These are phyloP conservation scores for Datnioides undecimradiatus DNA, from an alignment of 2,113 vertebrate species.

Conservation along the genomic window DNA sequence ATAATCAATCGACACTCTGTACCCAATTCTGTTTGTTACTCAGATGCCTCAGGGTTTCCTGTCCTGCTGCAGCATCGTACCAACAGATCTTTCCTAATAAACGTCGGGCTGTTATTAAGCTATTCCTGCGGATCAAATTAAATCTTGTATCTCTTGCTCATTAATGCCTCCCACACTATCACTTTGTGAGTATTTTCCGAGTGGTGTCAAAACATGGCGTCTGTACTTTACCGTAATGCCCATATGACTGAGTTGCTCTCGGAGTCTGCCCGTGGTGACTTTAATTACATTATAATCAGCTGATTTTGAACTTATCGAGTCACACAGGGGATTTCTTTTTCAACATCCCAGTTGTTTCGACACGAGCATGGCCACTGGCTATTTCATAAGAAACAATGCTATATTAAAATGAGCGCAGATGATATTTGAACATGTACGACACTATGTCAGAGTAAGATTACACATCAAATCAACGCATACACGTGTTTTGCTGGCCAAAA, in stretches of 20 bases:
- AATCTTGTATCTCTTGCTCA: conserved; percentile 64
- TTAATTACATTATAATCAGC: not conserved
- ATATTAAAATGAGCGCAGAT: not conserved
- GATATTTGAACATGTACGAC: not conserved
- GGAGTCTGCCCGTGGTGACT: conserved; percentile 3
- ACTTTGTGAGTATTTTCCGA: conserved; percentile 69
- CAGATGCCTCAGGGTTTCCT: conserved; percentile 29
- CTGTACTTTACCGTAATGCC: conserved; percentile 38
- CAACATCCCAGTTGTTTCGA: not conserved
- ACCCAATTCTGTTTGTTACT: conserved; percentile 7
- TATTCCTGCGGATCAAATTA: conserved; percentile 70
- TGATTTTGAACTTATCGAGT: conserved; percentile 1
- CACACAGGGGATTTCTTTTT: not conserved
- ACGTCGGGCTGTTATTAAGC: conserved; percentile 62
- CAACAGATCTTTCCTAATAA: conserved; percentile 42
- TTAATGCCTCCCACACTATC: conserved; percentile 78
- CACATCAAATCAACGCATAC: conserved; percentile 3
- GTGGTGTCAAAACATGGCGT: conserved; percentile 73
- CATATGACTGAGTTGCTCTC: conserved; percentile 25
- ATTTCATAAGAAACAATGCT: conserved; percentile 6
- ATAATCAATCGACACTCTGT: conserved; percentile 51
- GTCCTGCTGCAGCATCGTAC: conserved; percentile 22
- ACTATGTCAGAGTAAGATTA: conserved; percentile 9
- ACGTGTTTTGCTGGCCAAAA: too few relatives aligned
- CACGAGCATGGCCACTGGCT: not conserved